phyloP scores from a whole-genome alignment of 2,113 vertebrate species.

The Paradisaea rubra region DNA sequence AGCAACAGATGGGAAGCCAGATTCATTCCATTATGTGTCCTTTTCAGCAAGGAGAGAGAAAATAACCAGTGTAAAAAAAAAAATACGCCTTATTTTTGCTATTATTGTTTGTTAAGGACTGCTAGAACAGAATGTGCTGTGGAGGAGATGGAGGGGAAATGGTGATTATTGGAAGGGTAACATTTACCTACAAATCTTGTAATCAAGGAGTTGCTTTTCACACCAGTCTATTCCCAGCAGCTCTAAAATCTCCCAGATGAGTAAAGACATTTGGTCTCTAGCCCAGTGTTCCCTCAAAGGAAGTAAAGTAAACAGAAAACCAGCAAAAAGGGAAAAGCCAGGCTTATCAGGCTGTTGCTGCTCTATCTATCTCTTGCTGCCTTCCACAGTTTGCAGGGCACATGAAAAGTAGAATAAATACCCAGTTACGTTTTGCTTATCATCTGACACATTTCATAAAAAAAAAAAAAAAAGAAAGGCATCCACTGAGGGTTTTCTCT shows the following conservation, averaged over 20 bases:
- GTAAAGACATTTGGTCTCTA: slow-evolving; percentile 29
- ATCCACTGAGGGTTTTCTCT: not conserved
- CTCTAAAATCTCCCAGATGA: slow-evolving; percentile 31
- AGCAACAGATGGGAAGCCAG: slow-evolving; percentile 65
- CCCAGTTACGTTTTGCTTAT: slow-evolving; percentile 39
- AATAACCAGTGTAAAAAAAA: slow-evolving; percentile 14
- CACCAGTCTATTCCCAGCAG: slow-evolving; percentile 7
- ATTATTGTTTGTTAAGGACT: slow-evolving; percentile 30
- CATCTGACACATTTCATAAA: slow-evolving; percentile 33
- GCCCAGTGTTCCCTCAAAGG: not conserved
- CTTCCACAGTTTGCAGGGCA: slow-evolving; percentile 38
- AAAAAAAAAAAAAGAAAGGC: slow-evolving; percentile 1
- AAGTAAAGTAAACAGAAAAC: slow-evolving; percentile 29
- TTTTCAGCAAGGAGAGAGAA: slow-evolving; percentile 27
- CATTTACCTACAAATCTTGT: slow-evolving; percentile 46
- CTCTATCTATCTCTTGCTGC: slow-evolving; percentile 18
- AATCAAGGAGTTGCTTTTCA: not conserved
- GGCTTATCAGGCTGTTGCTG: slow-evolving; percentile 20
- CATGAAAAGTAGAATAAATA: slow-evolving; percentile 53
- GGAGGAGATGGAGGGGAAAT: not conserved
- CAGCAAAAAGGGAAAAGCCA: not conserved
- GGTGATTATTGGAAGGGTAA: not conserved
- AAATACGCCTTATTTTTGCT: slow-evolving; percentile 21
- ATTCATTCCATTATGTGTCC: slow-evolving; percentile 57
- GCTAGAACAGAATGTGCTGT: slow-evolving; percentile 11